These are phyloP conservation scores for Alligator sinensis DNA, from an alignment of 2,113 vertebrate genomes.

Conservation along the genomic window DNA sequence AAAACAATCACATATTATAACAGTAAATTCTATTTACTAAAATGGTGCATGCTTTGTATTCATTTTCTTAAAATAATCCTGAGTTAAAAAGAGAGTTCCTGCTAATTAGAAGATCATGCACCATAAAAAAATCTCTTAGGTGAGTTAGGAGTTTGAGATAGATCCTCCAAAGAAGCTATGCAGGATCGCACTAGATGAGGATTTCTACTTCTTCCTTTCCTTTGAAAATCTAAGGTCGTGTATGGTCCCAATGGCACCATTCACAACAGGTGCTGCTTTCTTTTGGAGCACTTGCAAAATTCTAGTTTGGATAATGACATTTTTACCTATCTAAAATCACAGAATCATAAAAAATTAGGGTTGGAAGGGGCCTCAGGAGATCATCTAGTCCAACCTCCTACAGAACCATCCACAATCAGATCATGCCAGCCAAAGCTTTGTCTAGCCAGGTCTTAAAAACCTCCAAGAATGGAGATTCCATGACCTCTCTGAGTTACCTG, in stretches of 20 bases:
- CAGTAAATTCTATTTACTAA: neutral
- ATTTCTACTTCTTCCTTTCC: neutral
- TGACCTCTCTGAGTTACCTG: no score
- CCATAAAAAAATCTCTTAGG: neutral
- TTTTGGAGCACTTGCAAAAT: neutral
- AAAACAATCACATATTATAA: conserved; percentile 4
- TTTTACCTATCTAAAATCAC: neutral
- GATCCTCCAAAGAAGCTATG: neutral
- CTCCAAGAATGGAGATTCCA: no score
- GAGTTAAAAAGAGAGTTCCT: neutral
- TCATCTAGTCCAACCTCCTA: no score
- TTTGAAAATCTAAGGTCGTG: neutral
- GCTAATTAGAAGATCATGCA: neutral
- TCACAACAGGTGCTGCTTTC: neutral
- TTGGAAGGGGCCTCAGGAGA: no score
- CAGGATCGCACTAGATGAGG: neutral
- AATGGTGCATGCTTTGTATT: neutral
- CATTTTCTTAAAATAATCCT: neutral
- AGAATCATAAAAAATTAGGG: no score
- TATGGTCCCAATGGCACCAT: neutral
- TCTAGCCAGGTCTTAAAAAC: no score
- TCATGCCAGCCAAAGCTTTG: no score
- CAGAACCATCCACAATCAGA: no score
- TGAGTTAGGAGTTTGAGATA: neutral
- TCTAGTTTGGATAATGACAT: neutral